Percentiles rank a stretch among this genome's conserved stretches.
Evolutionary conservation across 2,113 vertebrate species (phyloP).

Genomic region (Eulemur macaco): DNA sequence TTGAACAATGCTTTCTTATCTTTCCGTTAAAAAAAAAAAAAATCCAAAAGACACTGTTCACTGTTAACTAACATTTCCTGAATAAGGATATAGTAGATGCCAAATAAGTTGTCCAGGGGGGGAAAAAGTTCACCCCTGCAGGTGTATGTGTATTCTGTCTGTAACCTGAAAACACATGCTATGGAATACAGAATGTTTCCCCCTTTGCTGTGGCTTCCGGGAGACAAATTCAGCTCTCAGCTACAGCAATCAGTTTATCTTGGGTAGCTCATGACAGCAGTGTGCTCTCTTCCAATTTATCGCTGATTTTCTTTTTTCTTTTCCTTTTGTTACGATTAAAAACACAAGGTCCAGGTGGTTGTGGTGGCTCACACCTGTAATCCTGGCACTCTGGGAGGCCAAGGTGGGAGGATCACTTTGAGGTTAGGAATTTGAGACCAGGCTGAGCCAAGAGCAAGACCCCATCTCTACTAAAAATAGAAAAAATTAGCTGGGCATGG

Average conservation of each 20-base stretch:
- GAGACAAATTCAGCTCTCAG: background rate
- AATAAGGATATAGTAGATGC: background rate
- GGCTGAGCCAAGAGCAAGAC: too few relatives aligned
- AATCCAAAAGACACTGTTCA: background rate
- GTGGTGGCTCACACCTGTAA: too few relatives aligned
- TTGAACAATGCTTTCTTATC: background rate
- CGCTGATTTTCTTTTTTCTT: background rate
- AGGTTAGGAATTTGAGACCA: too few relatives aligned
- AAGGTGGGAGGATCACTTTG: too few relatives aligned
- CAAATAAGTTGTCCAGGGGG: background rate
- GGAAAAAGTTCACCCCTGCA: background rate
- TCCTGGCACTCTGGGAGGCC: too few relatives aligned
- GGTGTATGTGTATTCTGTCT: background rate
- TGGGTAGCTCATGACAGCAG: background rate
- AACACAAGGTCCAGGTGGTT: background rate
- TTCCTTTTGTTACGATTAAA: background rate
- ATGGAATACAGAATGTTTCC: rapidly evolving
- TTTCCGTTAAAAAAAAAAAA: background rate
- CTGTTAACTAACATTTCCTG: background rate
- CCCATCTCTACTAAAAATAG: too few relatives aligned
- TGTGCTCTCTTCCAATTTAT: background rate
- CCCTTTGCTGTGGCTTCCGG: background rate
- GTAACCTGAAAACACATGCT: background rate
- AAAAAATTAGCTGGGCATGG: too few relatives aligned
- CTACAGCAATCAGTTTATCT: background rate